Evolutionary conservation across 2,113 vertebrate species (phyloP), one percentile per base, ranked within the genome.

Genomic region (Crocuta crocuta): DNA sequence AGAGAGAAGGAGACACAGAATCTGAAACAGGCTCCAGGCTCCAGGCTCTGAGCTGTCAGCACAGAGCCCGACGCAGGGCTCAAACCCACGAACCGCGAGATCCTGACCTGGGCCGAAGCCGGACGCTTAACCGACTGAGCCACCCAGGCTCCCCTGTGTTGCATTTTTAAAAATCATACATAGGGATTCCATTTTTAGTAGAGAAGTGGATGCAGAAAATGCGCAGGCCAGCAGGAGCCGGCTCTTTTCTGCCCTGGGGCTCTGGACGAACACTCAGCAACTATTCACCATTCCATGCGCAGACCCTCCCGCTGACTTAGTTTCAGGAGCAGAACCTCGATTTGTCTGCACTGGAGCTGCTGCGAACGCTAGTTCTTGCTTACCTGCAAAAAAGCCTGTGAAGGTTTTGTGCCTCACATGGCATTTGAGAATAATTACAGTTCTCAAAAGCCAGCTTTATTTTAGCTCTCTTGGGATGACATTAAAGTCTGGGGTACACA

Each of bases 351-450:
- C 35, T 79, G 61, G 61, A 95, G 95, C 74, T 98, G 98, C 97
- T 97, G 97, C 88, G 98, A 95, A 98, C 97, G 97, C 97, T 98
- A 92, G 98, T 97, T 98, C 97, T 97, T 98, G 97, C 98, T 98
- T 89, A 80, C 93, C 97, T 98, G 96, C 97, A 97, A 92, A 97
- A 83, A 97, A 96, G 97, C 95, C 95, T 97, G 73, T 95, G 98
- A 92, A 97, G 97, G 96, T 97, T 98, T 96, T 98, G 96, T 95
- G 95, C 96, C 95, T 96, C 0, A 11, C 97, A 98, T 98, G 97
- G 84, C 88, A 86, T 97, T 98, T 95, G 74, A 98, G 97, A 98
- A 97, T 96, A 80, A 97, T 95, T 91, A 78, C 94, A 82, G 58
- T 48, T 66, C 83, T 97, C 93, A 94, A 97, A 98, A 93, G 86